Percentiles rank a stretch among this genome's conserved stretches.
Evolutionary conservation across 2,797 vertebrate species (phyloP).

Genomic region (Euthynnus affinis): DNA sequence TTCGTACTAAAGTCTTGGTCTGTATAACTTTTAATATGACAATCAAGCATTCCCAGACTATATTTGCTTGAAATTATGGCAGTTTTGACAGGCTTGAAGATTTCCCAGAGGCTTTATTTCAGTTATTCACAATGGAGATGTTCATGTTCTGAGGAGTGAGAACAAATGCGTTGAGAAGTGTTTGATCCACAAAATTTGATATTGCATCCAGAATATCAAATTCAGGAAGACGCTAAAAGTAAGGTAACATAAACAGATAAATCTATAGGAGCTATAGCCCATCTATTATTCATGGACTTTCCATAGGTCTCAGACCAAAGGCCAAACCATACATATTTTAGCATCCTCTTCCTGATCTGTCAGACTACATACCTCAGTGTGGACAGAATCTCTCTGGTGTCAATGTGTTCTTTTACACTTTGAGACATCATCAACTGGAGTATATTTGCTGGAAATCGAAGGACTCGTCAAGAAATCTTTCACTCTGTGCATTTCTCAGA

Average conservation of each 20-base stretch:
- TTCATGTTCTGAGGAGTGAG: background rate
- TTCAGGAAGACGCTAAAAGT: slow-evolving; percentile 9
- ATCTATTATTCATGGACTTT: slow-evolving; percentile 68
- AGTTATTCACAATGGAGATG: background rate
- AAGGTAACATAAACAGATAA: slow-evolving; percentile 18
- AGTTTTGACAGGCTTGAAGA: slow-evolving; percentile 32
- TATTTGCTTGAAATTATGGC: slow-evolving; percentile 15
- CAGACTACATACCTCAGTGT: slow-evolving; percentile 11
- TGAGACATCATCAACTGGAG: background rate
- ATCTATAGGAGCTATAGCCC: slow-evolving; percentile 43
- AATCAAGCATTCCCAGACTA: slow-evolving; percentile 7
- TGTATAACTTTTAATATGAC: slow-evolving; percentile 24
- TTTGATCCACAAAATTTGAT: too few species aligned
- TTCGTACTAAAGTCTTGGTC: slow-evolving; percentile 22
- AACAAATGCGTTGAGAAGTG: background rate
- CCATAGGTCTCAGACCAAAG: slow-evolving; percentile 58
- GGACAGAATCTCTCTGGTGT: background rate
- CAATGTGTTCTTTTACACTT: background rate
- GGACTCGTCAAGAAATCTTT: background rate
- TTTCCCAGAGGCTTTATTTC: background rate
- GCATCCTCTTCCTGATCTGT: slow-evolving; percentile 43
- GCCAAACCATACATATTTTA: slow-evolving; percentile 71
- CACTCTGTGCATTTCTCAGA: background rate
- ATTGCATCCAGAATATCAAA: slow-evolving; percentile 12
- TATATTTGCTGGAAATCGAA: background rate